A percentile compares a stretch with the other conserved stretches of the same genome.
Evolutionary conservation across 2,113 vertebrate species (phyloP).

Genomic region (Oplegnathus fasciatus): DNA sequence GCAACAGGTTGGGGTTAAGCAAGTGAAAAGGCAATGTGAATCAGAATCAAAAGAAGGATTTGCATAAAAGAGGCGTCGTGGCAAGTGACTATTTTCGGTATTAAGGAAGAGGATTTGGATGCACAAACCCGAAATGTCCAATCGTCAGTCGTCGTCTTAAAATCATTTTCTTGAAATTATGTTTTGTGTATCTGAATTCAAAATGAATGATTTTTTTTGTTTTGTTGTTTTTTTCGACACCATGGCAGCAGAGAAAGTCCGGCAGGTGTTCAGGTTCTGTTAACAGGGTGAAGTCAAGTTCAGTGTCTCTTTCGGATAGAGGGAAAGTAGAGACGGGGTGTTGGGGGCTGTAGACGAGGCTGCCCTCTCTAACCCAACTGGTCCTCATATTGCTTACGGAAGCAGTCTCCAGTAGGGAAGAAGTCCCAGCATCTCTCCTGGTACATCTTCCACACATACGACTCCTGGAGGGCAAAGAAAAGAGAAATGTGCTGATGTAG

Average conservation of each 20-base stretch:
- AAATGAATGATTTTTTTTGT: not conserved
- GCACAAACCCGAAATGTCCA: constrained; percentile 46
- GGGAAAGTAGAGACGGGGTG: constrained; percentile 29
- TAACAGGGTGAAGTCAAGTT: constrained; percentile 57
- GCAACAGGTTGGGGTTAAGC: constrained; percentile 75
- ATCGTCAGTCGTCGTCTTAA: constrained; percentile 6
- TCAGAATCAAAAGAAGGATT: constrained; percentile 57
- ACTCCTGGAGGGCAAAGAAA: constrained; percentile 88
- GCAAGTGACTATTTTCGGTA: constrained; percentile 32
- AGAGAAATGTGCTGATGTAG: not conserved
- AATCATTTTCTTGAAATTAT: constrained; percentile 1
- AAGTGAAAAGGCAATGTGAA: constrained; percentile 78
- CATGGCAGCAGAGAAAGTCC: constrained; percentile 53
- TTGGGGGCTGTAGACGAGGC: not conserved
- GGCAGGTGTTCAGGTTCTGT: constrained; percentile 30
- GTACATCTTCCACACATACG: constrained; percentile 99
- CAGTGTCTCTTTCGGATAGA: constrained; percentile 56
- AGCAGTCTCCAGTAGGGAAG: constrained; percentile 98
- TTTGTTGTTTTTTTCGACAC: constrained; percentile 11
- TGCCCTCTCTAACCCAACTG: constrained; percentile 88
- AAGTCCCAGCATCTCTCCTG: constrained; percentile 99
- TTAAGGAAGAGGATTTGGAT: constrained; percentile 43
- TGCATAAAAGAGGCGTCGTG: constrained; percentile 71
- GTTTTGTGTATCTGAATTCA: constrained; percentile 27
- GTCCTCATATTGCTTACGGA: constrained; percentile 99